Evolutionary conservation across 2,113 vertebrate genomes (phyloP), one percentile per base, ranked within the genome.

Genomic region (Upupa epops): DNA sequence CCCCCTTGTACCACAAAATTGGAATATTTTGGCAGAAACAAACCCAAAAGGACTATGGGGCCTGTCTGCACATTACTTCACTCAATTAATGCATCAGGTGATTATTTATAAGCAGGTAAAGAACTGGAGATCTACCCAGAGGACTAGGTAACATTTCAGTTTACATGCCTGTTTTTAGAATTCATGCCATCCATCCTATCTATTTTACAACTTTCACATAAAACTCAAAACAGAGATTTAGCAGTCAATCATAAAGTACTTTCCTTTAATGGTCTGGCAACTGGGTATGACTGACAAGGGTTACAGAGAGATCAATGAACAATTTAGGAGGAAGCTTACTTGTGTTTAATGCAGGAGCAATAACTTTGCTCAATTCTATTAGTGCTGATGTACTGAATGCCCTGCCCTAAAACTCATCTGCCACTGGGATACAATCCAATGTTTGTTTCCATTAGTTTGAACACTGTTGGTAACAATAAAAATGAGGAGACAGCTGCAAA

Each of bases 381-480:
- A 95, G 66, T 69, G 93, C 88, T 92, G 94, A 90, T 91, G 86
- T 81, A 87, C 65, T 83, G 82, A 79, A 82, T 45, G 95, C 95
- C 93, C 94, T 90, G 92, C 96, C 94, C 88, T 90, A 60, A 90
- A 90, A 88, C 87, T 96, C 95, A 95, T 95, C 96, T 95, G 94
- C 95, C 65, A 34, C 55, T 90, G 87, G 96, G 96, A 96, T 26
- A 68, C 76, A 88, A 78, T 94, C 96, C 97, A 96, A 71, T 97
- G 96, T 97, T 97, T 97, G 96, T 83, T 95, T 96, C 97, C 97
- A 97, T 97, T 96, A 97, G 85, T 83, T 95, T 92, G 71, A 19
- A 85, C 97, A 84, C 90, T 96, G 97, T 96, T 97, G 94, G 94
- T 92, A 96, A 97, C 95, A 96, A 96, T 97, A 96, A 97, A 97